phyloP scores from a whole-genome alignment of 2,113 vertebrate genomes.

The Gavialis gangeticus region DNA sequence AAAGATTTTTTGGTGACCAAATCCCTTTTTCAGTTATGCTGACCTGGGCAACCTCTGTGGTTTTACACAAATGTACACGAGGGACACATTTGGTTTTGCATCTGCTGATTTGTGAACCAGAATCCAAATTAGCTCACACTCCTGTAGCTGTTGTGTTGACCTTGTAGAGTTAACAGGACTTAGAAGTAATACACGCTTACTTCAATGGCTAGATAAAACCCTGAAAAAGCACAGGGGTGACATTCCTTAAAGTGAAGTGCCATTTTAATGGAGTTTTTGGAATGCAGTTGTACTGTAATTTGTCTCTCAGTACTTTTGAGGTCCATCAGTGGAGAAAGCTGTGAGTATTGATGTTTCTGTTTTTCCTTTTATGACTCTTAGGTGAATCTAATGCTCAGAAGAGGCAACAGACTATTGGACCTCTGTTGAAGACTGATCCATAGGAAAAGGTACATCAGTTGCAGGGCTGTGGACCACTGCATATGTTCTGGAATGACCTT shows the following conservation, averaged over 20 bases:
- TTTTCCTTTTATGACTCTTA: not conserved
- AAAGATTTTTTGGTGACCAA: not conserved
- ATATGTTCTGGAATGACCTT: not conserved
- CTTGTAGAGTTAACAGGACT: too few relatives aligned
- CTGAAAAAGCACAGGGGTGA: too few relatives aligned
- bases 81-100: not conserved
- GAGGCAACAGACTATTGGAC: not conserved
- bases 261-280: too few relatives aligned
- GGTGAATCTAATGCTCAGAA: not conserved
- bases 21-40: not conserved
- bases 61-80: not conserved
- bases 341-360: not conserved
- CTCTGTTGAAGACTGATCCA: not conserved
- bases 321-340: not conserved
- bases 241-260: too few relatives aligned
- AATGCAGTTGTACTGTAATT: too few relatives aligned
- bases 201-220: too few relatives aligned
- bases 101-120: not conserved
- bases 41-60: not conserved
- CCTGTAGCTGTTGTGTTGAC: not conserved
- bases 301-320: too few relatives aligned
- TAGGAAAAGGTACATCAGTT: not conserved
- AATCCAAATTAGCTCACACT: not conserved
- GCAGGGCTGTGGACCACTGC: not conserved
- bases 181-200: too few relatives aligned